Evolutionary conservation across 2,113 vertebrate species (phyloP).

Genomic region (Heptranchias perlo): DNA sequence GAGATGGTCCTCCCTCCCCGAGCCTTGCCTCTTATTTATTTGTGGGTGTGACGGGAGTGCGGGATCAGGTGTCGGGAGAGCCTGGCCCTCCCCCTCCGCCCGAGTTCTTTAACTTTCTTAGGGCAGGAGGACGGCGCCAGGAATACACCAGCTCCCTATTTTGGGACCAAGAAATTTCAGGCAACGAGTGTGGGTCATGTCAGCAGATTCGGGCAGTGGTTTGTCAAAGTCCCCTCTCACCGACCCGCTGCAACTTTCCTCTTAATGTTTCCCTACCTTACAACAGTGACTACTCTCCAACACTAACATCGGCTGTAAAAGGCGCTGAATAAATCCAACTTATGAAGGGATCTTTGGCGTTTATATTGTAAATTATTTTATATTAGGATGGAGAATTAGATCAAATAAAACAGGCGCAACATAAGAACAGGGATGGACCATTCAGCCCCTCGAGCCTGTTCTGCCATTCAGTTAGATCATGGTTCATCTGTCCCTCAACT

Average conservation of each 20-base stretch:
- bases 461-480: too few relatives aligned
- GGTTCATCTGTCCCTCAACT: too few relatives aligned
- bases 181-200: conserved; percentile 51
- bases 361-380: not conserved
- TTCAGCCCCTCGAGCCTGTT: too few relatives aligned
- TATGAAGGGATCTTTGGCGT: not conserved
- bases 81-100: conserved; percentile 53
- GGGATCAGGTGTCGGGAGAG: conserved; percentile 70
- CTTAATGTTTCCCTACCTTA: not conserved
- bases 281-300: not conserved
- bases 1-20: conserved; percentile 67
- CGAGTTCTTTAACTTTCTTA: conserved; percentile 92
- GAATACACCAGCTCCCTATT: conserved; percentile 68
- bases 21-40: conserved; percentile 78
- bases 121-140: conserved; percentile 74
- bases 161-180: conserved; percentile 62
- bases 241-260: not conserved
- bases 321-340: too few relatives aligned
- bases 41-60: conserved; percentile 63
- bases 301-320: too few relatives aligned
- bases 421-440: too few relatives aligned
- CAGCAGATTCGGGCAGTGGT: conserved; percentile 55
- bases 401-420: not conserved
- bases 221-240: not conserved
- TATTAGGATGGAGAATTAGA: not conserved